phyloP scores from a whole-genome alignment of 2,797 vertebrate genomes.

The Mus spretus region DNA sequence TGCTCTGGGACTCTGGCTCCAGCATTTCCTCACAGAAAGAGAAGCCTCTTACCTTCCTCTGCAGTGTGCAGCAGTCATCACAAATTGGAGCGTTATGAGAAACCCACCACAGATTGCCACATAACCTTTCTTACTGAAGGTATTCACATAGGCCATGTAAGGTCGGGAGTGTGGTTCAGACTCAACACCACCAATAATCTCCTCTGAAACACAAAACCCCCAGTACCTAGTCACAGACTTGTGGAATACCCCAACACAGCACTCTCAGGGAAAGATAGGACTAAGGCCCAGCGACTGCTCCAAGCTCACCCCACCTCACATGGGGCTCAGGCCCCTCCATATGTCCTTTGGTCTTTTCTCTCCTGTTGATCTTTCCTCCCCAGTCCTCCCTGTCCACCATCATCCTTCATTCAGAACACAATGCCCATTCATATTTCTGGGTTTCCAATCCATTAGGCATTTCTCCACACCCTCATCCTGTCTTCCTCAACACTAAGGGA shows the following conservation, averaged over 20 bases:
- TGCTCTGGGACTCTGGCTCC: accelerated
- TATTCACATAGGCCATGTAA: conserved; percentile 67
- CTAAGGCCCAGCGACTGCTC: too few species aligned
- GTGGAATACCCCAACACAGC: neutral
- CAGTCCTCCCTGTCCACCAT: neutral
- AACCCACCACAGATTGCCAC: conserved; percentile 53
- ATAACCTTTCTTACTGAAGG: neutral
- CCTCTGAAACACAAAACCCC: conserved; percentile 56
- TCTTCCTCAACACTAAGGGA: neutral
- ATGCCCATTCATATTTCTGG: neutral
- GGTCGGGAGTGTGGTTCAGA: conserved; percentile 62
- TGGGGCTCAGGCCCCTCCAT: too few species aligned
- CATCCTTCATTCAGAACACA: conserved; percentile 7
- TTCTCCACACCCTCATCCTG: neutral
- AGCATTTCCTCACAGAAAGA: too few species aligned
- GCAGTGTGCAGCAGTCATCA: too few species aligned
- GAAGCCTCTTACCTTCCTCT: too few species aligned
- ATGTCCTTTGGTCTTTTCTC: too few species aligned
- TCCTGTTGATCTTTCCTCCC: neutral
- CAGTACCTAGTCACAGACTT: neutral
- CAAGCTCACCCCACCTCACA: too few species aligned
- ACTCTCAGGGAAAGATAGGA: neutral
- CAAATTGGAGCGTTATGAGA: conserved; percentile 70
- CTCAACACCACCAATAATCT: conserved; percentile 61
- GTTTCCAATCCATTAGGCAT: neutral